phyloP scores from a whole-genome alignment of 2,797 vertebrate genomes.

The Gymnopithys bicolor region DNA sequence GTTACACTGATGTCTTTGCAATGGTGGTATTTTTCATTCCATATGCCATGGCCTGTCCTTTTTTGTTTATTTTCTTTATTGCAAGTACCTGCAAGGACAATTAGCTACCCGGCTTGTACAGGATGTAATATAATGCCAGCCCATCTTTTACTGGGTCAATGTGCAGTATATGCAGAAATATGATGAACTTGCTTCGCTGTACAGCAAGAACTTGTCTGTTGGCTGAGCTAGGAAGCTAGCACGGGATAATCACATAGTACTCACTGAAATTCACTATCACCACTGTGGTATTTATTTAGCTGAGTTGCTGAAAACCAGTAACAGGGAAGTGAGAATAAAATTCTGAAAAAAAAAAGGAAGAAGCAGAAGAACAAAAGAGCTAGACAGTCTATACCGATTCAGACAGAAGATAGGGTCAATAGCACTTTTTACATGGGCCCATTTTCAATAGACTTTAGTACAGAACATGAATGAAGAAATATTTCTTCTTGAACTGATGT shows the following conservation, averaged over 20 bases:
- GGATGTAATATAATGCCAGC: not conserved
- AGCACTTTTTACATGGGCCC: not conserved
- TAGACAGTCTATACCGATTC: slow-evolving; percentile 30
- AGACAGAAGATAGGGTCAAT: not conserved
- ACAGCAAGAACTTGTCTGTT: not conserved
- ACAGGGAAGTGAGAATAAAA: slow-evolving; percentile 47
- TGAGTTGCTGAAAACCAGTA: slow-evolving; percentile 66
- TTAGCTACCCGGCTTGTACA: not conserved
- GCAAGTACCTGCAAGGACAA: not conserved
- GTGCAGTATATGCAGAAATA: not conserved
- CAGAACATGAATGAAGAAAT: not conserved
- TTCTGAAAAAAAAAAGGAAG: not conserved
- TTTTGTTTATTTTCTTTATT: not conserved
- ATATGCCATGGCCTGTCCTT: not conserved
- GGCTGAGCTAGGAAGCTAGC: slow-evolving; percentile 46
- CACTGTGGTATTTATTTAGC: slow-evolving; percentile 77
- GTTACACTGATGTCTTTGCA: not conserved
- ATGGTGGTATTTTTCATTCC: not conserved
- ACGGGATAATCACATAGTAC: slow-evolving; percentile 14
- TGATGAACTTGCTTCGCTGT: not conserved
- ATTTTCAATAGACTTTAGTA: not conserved
- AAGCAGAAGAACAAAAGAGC: slow-evolving; percentile 33
- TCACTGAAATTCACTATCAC: slow-evolving; percentile 76
- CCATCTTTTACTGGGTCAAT: not conserved
- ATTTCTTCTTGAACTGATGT: not conserved